phyloP scores from a whole-genome alignment of 2,888 invertebrate genomes.

The Agrilus cyanescens region DNA sequence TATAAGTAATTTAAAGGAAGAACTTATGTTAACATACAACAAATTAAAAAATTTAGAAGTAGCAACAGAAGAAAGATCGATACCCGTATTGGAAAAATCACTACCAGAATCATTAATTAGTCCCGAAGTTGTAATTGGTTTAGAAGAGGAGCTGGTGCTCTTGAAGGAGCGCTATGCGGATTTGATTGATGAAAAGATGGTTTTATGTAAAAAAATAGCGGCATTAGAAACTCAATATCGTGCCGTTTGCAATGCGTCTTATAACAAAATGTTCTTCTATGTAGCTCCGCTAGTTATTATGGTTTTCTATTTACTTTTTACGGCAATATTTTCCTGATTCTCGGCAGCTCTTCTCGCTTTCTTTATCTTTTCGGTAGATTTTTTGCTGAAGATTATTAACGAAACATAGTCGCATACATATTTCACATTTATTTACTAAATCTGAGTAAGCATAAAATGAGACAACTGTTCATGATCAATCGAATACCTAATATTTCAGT shows the following conservation, averaged over 20 bases:
- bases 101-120: slow-evolving; percentile 11
- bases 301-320: slow-evolving; percentile 47
- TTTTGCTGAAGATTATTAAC: slow-evolving; percentile 32
- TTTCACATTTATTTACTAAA: too few species aligned
- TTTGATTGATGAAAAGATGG: slow-evolving; percentile 49
- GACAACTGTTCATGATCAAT: too few species aligned
- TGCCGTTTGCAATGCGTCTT: slow-evolving; percentile 44
- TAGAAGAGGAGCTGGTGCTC: slow-evolving; percentile 61
- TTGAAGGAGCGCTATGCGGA: slow-evolving; percentile 62
- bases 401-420: slow-evolving; percentile 15
- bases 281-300: slow-evolving; percentile 46
- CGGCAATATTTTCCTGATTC: slow-evolving; percentile 49
- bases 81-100: too few species aligned
- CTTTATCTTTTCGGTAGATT: slow-evolving; percentile 32
- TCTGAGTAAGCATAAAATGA: too few species aligned
- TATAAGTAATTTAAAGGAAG: background rate
- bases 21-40: slow-evolving; percentile 3
- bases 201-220: slow-evolving; percentile 48
- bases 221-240: slow-evolving; percentile 47
- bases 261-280: slow-evolving; percentile 46
- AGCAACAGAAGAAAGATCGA: too few species aligned
- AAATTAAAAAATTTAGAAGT: too few species aligned
- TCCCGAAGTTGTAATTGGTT: slow-evolving; percentile 44
- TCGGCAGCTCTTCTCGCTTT: slow-evolving; percentile 39
- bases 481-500: too few species aligned